A percentile compares a stretch with the other conserved stretches of the same genome.
phyloP scores from a whole-genome alignment of 2,888 invertebrate species.

The Holacanthella duospinosa region DNA sequence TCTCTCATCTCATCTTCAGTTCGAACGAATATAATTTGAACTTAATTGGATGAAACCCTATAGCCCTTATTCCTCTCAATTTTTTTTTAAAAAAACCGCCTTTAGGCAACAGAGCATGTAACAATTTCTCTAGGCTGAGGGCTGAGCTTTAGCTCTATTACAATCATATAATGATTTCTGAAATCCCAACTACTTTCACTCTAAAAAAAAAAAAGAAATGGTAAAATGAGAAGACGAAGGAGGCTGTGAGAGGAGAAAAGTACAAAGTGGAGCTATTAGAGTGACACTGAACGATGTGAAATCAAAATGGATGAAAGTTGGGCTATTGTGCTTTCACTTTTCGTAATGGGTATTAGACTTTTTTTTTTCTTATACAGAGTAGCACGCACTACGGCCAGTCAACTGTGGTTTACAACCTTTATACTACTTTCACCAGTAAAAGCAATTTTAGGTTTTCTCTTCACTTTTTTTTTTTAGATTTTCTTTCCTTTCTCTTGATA shows the following conservation, averaged over 20 bases:
- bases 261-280: slow-evolving; percentile 1
- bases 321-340: neutral
- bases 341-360: neutral
- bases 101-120: neutral
- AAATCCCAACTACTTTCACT: neutral
- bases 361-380: neutral
- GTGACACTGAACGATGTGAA: slow-evolving; percentile 1
- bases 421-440: neutral
- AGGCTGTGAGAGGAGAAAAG: neutral
- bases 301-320: slow-evolving; percentile 2
- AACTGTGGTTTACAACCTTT: neutral
- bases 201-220: neutral
- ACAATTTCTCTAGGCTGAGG: neutral
- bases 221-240: neutral
- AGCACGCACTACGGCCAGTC: neutral
- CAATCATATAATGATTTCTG: neutral
- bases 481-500: neutral
- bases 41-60: neutral
- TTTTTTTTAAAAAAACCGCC: neutral
- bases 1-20: no score
- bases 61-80: neutral
- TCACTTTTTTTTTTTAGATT: neutral
- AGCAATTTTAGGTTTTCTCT: slow-evolving; percentile 2
- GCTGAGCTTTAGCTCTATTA: no score
- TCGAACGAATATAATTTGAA: no score